Evolutionary conservation across 2,797 vertebrate species (phyloP).

Genomic region (Somateria mollissima): DNA sequence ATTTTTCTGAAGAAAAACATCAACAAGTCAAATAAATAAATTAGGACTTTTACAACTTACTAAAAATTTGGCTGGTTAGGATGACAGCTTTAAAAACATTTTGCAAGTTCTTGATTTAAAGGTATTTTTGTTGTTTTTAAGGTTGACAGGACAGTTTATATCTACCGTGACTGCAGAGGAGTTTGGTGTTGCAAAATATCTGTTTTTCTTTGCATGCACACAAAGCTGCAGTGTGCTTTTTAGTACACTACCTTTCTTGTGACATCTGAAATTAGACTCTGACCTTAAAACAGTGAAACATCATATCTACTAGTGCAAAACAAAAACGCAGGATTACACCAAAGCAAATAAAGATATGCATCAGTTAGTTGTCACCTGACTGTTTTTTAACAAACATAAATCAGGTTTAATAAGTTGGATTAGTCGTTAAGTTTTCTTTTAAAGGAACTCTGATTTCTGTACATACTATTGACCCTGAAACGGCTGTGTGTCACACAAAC

Average conservation of each 20-base stretch:
- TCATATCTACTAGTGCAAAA: slow-evolving; percentile 17
- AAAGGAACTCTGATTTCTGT: slow-evolving; percentile 7
- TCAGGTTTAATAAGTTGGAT: slow-evolving; percentile 60
- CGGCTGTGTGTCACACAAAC: background rate
- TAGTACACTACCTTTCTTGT: background rate
- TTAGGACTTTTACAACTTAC: background rate
- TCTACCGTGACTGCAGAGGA: background rate
- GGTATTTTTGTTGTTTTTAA: slow-evolving; percentile 14
- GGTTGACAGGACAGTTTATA: background rate
- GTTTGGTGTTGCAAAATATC: slow-evolving; percentile 27
- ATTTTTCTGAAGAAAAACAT: background rate
- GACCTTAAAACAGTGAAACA: slow-evolving; percentile 52
- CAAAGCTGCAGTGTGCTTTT: slow-evolving; percentile 38
- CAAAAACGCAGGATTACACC: slow-evolving; percentile 65
- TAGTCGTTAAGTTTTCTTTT: background rate
- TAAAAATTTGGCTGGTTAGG: background rate
- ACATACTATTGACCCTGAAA: background rate
- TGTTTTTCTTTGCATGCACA: slow-evolving; percentile 9
- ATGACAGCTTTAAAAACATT: background rate
- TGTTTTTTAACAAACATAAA: slow-evolving; percentile 62
- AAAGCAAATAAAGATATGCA: slow-evolving; percentile 71
- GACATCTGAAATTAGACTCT: slow-evolving; percentile 62
- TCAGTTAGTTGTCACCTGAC: slow-evolving; percentile 56
- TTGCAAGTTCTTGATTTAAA: background rate
- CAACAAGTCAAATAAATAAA: rapidly evolving